These are phyloP conservation scores for Serripes groenlandicus DNA, from an alignment of 2,888 invertebrate genomes.

Conservation along the genomic window DNA sequence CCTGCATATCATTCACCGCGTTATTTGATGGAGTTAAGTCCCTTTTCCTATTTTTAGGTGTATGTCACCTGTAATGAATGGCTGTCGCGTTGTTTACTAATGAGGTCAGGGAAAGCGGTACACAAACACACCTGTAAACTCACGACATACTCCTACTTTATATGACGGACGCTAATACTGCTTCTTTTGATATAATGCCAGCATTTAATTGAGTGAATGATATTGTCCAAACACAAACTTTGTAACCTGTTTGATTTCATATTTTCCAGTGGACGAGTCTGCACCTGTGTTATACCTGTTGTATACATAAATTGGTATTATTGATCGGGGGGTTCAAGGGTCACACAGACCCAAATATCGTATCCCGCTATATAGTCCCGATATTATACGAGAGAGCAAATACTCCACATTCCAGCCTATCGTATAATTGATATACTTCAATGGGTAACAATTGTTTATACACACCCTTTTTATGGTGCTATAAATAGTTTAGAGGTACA, in stretches of 20 bases:
- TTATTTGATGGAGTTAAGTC: too few relatives aligned
- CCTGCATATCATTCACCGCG: too few relatives aligned
- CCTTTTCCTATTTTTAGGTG: too few relatives aligned
- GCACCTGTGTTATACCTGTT: too few relatives aligned
- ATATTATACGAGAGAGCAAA: not conserved
- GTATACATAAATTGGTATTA: too few relatives aligned
- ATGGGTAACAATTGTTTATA: constrained; percentile 36
- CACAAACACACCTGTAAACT: constrained; percentile 38
- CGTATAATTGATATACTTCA: constrained; percentile 41
- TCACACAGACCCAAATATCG: too few relatives aligned
- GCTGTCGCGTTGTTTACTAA: constrained; percentile 55
- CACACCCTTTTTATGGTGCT: constrained; percentile 46
- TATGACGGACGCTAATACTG: not conserved
- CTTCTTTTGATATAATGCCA: too few relatives aligned
- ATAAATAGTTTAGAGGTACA: constrained; percentile 54
- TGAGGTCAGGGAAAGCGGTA: constrained; percentile 51
- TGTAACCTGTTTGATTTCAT: too few relatives aligned
- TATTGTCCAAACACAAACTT: too few relatives aligned
- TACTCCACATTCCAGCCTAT: constrained; percentile 49
- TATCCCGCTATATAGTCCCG: not conserved
- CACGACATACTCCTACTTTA: not conserved
- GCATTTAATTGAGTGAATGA: not conserved
- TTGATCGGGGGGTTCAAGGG: too few relatives aligned
- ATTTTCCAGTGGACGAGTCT: too few relatives aligned
- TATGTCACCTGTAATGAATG: constrained; percentile 16